These are phyloP conservation scores for Rhinolophus sinicus DNA, from an alignment of 2,113 vertebrate genomes.

Conservation along the genomic window DNA sequence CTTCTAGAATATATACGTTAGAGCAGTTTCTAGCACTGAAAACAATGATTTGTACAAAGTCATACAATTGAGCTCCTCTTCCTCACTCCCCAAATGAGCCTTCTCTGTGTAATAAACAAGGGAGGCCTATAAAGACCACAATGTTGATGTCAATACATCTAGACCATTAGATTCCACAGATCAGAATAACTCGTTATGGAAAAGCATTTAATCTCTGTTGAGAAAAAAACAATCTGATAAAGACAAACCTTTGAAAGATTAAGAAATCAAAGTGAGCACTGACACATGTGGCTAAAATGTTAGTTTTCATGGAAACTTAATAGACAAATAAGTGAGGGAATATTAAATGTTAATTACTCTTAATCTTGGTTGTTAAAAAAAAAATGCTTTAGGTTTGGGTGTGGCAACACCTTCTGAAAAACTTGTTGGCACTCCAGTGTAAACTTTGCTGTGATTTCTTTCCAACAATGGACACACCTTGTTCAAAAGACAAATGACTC, in stretches of 20 bases:
- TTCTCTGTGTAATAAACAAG: neutral
- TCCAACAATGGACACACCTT: constrained; percentile 76
- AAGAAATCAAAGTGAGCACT: neutral
- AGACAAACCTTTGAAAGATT: constrained; percentile 27
- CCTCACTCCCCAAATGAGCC: neutral
- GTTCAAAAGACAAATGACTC: constrained; percentile 73
- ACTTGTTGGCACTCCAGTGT: constrained; percentile 38
- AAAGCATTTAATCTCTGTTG: neutral
- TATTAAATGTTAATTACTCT: constrained; percentile 65
- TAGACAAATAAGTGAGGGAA: neutral
- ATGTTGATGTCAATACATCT: neutral
- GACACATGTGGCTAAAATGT: constrained; percentile 23
- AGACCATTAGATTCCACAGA: neutral
- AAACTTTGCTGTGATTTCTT: constrained; percentile 66
- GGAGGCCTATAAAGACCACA: neutral
- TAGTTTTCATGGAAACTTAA: constrained; percentile 57
- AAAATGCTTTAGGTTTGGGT: constrained; percentile 67
- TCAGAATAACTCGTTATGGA: neutral
- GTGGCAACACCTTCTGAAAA: constrained; percentile 58
- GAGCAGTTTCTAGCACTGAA: neutral
- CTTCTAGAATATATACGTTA: neutral
- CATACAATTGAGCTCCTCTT: neutral
- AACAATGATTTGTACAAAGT: neutral
- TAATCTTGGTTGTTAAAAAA: constrained; percentile 70
- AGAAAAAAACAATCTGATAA: neutral